Percentiles rank a stretch among this genome's conserved stretches.
Evolutionary conservation across 2,888 invertebrate genomes (phyloP).

Genomic region (Nipponacmea schrenckii): DNA sequence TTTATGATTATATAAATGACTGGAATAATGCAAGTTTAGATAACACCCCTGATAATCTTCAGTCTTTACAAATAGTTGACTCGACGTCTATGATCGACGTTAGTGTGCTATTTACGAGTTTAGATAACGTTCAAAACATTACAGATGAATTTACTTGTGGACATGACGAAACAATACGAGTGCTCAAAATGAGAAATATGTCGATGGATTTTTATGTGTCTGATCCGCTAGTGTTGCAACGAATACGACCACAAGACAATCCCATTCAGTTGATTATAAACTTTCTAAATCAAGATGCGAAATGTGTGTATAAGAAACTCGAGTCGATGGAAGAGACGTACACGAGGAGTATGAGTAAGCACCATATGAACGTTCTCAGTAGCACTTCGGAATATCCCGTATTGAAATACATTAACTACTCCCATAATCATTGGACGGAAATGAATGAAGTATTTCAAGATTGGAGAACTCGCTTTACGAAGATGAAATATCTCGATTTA

Average conservation of each 20-base stretch:
- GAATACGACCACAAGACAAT: no score
- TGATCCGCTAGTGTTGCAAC: not conserved
- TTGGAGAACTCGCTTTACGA: conserved; percentile 31
- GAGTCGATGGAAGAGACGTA: conserved; percentile 39
- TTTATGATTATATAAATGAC: not conserved
- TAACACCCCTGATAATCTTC: not conserved
- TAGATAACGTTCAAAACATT: conserved; percentile 23
- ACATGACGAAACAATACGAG: conserved; percentile 35
- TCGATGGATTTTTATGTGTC: conserved; percentile 25
- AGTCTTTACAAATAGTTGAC: not conserved
- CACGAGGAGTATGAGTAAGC: conserved; percentile 30
- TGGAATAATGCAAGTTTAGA: not conserved
- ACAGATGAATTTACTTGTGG: conserved; percentile 36
- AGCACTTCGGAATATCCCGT: conserved; percentile 38
- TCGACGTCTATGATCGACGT: not conserved
- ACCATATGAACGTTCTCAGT: conserved; percentile 38
- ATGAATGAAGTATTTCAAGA: conserved; percentile 35
- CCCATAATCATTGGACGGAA: conserved; percentile 30
- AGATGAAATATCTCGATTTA: not conserved
- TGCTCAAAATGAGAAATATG: conserved; percentile 27
- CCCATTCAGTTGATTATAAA: not conserved
- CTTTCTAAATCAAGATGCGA: not conserved
- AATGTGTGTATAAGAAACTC: conserved; percentile 37
- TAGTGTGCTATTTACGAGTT: not conserved
- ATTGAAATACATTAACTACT: conserved; percentile 31